Percentiles rank a stretch among this genome's conserved stretches.
These are phyloP conservation scores for Procambarus clarkii DNA, from an alignment of 1,140 invertebrate species.

Conservation along the genomic window DNA sequence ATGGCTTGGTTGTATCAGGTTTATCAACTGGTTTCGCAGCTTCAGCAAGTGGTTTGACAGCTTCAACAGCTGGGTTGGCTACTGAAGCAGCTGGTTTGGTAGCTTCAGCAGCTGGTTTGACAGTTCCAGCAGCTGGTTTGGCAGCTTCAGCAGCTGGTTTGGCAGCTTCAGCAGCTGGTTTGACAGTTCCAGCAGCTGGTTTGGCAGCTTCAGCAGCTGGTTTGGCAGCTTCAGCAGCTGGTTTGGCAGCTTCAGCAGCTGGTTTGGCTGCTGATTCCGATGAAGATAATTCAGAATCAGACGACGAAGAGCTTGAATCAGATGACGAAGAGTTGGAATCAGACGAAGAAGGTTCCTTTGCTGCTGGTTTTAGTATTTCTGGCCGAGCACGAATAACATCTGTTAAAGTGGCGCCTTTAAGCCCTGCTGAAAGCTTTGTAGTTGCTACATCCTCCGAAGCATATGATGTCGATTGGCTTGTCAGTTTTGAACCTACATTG, in stretches of 20 bases:
- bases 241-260: conserved; percentile 12
- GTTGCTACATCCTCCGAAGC: background rate
- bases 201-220: conserved; percentile 3
- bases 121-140: background rate
- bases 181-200: background rate
- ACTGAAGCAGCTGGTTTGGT: background rate
- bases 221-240: conserved; percentile 6
- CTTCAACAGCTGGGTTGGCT: conserved; percentile 1
- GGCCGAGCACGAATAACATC: conserved; percentile 22
- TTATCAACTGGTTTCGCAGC: background rate
- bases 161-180: conserved; percentile 15
- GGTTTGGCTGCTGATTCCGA: background rate
- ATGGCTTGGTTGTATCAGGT: background rate
- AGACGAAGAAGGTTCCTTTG: background rate
- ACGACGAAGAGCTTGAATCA: conserved; percentile 2
- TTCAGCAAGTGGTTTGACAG: background rate
- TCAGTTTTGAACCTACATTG: background rate
- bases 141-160: conserved; percentile 1
- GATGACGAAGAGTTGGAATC: conserved; percentile 4
- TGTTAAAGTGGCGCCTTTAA: conserved; percentile 16
- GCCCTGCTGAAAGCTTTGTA: background rate
- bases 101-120: background rate
- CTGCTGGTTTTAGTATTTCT: conserved; percentile 23
- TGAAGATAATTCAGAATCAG: conserved; percentile 28
- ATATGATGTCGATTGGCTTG: background rate